Evolutionary conservation across 2,888 invertebrate genomes (phyloP).

Genomic region (Pemphredon lugubris): DNA sequence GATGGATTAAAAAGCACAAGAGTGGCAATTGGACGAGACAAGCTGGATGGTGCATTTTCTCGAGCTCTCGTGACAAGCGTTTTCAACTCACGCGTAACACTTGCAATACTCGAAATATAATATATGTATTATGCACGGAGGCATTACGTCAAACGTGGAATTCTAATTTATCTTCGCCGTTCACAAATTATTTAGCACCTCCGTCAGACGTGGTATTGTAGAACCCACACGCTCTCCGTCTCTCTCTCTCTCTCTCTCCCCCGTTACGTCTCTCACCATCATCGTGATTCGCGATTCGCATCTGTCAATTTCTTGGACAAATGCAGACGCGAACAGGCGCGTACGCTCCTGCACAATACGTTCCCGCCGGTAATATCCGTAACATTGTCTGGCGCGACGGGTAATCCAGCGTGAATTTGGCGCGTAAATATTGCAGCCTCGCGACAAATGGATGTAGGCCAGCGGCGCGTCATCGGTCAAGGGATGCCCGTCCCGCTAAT

Average conservation of each 20-base stretch:
- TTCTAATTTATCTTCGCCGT: too few relatives aligned
- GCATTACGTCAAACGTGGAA: too few relatives aligned
- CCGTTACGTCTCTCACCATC: too few relatives aligned
- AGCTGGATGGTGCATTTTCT: background rate
- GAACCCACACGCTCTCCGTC: too few relatives aligned
- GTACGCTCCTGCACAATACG: too few relatives aligned
- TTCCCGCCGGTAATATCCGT: constrained; percentile 35
- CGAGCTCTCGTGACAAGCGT: background rate
- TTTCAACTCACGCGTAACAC: constrained; percentile 25
- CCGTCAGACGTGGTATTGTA: too few relatives aligned
- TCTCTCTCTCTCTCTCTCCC: too few relatives aligned
- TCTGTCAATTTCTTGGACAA: too few relatives aligned
- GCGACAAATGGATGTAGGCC: constrained; percentile 62
- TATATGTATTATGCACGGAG: background rate
- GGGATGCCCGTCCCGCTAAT: constrained; percentile 59
- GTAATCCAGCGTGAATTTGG: constrained; percentile 38
- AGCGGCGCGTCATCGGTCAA: constrained; percentile 55
- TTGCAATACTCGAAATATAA: constrained; percentile 21
- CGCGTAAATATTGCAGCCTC: constrained; percentile 62
- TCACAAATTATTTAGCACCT: too few relatives aligned
- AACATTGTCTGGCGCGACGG: constrained; percentile 27
- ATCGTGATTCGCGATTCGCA: too few relatives aligned
- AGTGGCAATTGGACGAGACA: background rate
- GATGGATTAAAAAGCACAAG: constrained; percentile 30
- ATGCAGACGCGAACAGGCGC: too few relatives aligned